Evolutionary conservation across 2,888 invertebrate species (phyloP).

Genomic region (Drosophila peninsularis): DNA sequence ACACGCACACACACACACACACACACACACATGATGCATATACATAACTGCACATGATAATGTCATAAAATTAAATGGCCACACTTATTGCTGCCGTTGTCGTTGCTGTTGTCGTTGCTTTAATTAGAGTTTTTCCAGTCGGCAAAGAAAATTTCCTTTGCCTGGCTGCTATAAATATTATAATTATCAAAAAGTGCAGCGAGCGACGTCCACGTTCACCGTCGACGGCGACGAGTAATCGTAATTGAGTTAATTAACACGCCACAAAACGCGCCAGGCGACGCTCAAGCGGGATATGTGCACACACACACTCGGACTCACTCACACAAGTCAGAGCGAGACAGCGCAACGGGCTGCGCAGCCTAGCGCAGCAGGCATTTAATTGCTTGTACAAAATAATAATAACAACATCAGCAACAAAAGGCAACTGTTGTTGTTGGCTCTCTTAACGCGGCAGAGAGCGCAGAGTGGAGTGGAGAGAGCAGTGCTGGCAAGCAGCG

Average conservation of each 20-base stretch:
- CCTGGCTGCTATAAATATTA: conserved; percentile 74
- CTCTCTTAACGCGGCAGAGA: background rate
- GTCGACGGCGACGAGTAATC: conserved; percentile 62
- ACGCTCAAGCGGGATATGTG: conserved; percentile 33
- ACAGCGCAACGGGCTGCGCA: conserved; percentile 19
- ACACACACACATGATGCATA: conserved; percentile 21
- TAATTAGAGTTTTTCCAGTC: conserved; percentile 76
- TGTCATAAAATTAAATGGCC: conserved; percentile 80
- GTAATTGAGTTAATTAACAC: conserved; percentile 80
- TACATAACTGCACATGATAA: conserved; percentile 76
- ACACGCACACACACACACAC: conserved; percentile 31
- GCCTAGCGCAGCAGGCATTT: conserved; percentile 62
- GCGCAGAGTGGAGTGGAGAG: conserved; percentile 1
- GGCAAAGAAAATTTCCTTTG: conserved; percentile 58
- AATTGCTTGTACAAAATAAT: conserved; percentile 76
- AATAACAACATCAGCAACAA: conserved; percentile 43
- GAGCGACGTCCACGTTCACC: conserved; percentile 40
- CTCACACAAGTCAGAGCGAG: background rate
- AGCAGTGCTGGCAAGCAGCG: too few relatives aligned
- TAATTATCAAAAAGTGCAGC: conserved; percentile 79
- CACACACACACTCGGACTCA: background rate
- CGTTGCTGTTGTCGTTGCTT: conserved; percentile 64
- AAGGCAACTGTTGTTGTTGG: conserved; percentile 1
- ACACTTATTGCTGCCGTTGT: conserved; percentile 66
- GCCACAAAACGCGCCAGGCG: conserved; percentile 77